These are phyloP conservation scores for Schrankia costaestrigalis DNA, from an alignment of 2,888 invertebrate genomes.

Conservation along the genomic window DNA sequence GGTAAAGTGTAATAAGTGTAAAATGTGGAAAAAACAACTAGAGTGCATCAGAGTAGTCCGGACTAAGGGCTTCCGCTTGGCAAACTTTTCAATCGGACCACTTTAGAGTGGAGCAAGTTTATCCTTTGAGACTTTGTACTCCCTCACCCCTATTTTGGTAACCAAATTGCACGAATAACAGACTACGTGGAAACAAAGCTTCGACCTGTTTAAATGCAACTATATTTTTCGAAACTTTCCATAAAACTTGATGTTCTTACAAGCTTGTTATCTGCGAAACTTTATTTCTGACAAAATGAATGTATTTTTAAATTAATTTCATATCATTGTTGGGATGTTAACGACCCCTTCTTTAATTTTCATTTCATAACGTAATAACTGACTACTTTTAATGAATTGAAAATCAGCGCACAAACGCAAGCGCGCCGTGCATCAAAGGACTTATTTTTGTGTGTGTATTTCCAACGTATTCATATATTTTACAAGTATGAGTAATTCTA, in stretches of 20 bases:
- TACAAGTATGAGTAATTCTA: conserved; percentile 5
- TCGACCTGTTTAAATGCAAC: conserved; percentile 19
- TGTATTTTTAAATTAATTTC: conserved; percentile 2
- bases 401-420: no score
- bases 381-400: no score
- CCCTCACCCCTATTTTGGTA: conserved; percentile 49
- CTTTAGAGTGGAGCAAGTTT: conserved; percentile 50
- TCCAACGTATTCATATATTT: no score
- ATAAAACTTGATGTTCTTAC: not conserved
- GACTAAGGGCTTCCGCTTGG: conserved; percentile 49
- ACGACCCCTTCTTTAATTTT: no score
- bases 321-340: no score
- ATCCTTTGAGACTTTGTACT: conserved; percentile 49
- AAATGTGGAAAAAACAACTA: conserved; percentile 35
- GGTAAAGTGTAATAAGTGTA: conserved; percentile 32
- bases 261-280: not conserved
- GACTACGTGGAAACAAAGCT: conserved; percentile 35
- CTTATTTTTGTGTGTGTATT: not conserved
- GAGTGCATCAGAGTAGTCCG: conserved; percentile 45
- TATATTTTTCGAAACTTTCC: conserved; percentile 5
- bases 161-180: conserved; percentile 52
- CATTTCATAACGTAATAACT: conserved; percentile 1
- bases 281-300: not conserved
- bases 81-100: conserved; percentile 62
- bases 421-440: not conserved